Conservation (phyloP, 2,888 invertebrate genomes). For the Corythucha ciliata region DNA sequence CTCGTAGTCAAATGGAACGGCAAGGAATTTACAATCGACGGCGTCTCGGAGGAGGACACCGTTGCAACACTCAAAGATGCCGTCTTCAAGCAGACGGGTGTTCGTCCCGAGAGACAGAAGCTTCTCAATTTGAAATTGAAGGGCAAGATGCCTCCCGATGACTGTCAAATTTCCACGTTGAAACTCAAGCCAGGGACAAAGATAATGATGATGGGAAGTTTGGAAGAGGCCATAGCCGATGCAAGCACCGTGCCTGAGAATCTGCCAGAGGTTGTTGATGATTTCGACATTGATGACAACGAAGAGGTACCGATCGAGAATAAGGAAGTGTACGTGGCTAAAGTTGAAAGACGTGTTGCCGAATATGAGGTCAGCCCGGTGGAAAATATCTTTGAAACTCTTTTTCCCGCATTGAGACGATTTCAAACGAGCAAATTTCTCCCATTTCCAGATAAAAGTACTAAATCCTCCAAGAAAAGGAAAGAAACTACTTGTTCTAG, state of each 20-base stretch:
- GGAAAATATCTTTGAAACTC: neutral
- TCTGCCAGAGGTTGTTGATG: conserved; percentile 79
- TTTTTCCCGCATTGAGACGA: too few species aligned
- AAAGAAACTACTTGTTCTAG: conserved; percentile 84
- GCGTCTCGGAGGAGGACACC: conserved; percentile 66
- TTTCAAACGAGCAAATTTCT: neutral
- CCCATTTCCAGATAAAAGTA: conserved; percentile 49
- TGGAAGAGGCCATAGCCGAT: conserved; percentile 82
- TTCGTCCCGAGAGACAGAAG: conserved; percentile 87
- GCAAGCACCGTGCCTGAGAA: conserved; percentile 71
- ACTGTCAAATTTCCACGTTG: conserved; percentile 60
- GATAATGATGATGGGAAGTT: conserved; percentile 94
- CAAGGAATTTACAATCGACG: conserved; percentile 71
- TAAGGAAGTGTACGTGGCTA: conserved; percentile 61
- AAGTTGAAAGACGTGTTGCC: conserved; percentile 71
- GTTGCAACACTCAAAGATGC: conserved; percentile 69
- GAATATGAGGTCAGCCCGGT: conserved; percentile 56
- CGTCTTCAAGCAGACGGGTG: conserved; percentile 79
- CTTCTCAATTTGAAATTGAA: conserved; percentile 83
- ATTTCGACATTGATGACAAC: conserved; percentile 76
- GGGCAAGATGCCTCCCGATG: conserved; percentile 83
- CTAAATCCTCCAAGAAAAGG: conserved; percentile 72
- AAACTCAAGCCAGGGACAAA: conserved; percentile 80
- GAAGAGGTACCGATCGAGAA: conserved; percentile 65
- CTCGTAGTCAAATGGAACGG: conserved; percentile 88